Conservation (phyloP, 2,888 invertebrate genomes). For the Carcina quercana region DNA sequence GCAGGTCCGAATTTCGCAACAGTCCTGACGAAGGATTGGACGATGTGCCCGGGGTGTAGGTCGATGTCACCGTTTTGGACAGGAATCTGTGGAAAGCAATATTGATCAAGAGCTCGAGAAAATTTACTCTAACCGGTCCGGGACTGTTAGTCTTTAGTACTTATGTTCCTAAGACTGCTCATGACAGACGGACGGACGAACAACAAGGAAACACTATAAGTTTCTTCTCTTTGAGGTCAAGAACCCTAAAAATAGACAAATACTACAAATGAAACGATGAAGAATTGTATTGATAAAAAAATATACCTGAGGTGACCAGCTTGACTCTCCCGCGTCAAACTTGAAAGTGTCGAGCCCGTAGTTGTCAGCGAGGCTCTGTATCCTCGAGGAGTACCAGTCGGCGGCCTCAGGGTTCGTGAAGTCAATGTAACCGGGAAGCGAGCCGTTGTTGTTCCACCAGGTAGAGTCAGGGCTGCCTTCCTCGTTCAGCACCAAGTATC, state of each 20-base stretch:
- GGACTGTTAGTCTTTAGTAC: too few relatives aligned
- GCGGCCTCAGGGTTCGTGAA: constrained; percentile 81
- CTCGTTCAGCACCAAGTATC: constrained; percentile 68
- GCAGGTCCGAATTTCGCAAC: constrained; percentile 76
- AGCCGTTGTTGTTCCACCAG: constrained; percentile 74
- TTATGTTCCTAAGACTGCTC: too few relatives aligned
- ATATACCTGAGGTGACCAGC: constrained; percentile 77
- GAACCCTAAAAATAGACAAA: too few relatives aligned
- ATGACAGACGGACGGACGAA: too few relatives aligned
- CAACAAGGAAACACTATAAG: too few relatives aligned
- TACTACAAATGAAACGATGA: too few relatives aligned
- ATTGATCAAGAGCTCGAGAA: too few relatives aligned
- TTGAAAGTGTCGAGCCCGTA: constrained; percentile 84
- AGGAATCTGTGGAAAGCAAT: constrained; percentile 71
- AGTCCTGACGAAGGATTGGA: constrained; percentile 70
- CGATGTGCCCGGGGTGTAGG: constrained; percentile 73
- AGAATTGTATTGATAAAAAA: too few relatives aligned
- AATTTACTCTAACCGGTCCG: too few relatives aligned
- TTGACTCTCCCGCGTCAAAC: constrained; percentile 87
- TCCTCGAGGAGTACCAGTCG: constrained; percentile 72
- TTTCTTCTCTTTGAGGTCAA: too few relatives aligned
- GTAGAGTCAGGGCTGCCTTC: constrained; percentile 57
- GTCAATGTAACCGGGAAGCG: constrained; percentile 77
- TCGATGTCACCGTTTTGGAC: constrained; percentile 70
- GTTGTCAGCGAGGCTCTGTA: constrained; percentile 68